Conservation (phyloP, 1,140 invertebrate genomes). For the Gryon sp. region DNA sequence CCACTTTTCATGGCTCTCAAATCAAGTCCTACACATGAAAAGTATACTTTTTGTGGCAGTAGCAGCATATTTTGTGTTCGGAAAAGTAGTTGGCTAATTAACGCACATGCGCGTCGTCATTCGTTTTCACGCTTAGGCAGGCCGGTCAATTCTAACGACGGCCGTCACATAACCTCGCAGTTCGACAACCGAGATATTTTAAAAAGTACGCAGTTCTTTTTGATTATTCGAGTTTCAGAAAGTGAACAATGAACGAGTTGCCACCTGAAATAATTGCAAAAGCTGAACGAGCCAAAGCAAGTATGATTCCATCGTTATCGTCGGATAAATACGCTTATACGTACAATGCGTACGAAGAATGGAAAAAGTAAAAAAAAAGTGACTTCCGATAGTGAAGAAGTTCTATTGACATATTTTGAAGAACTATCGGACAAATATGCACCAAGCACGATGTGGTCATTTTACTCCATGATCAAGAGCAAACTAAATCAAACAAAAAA, state of each 20-base stretch:
- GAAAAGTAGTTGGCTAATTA: conserved; percentile 1
- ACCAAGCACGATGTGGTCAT: conserved; percentile 23
- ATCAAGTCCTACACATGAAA: too few relatives aligned
- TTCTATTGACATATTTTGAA: conserved; percentile 29
- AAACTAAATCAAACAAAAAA: conserved; percentile 6
- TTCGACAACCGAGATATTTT: too few relatives aligned
- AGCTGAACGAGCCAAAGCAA: conserved; percentile 11
- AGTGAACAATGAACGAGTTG: neutral
- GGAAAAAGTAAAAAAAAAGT: conserved; percentile 1
- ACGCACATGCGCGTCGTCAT: conserved; percentile 4
- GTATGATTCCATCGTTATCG: conserved; percentile 12
- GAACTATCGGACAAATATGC: conserved; percentile 8
- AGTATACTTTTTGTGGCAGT: conserved; percentile 5
- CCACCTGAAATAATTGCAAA: conserved; percentile 7
- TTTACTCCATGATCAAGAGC: conserved; percentile 13
- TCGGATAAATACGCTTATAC: conserved; percentile 13
- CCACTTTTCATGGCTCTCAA: conserved; percentile 16
- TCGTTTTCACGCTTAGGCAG: too few relatives aligned
- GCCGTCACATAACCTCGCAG: too few relatives aligned
- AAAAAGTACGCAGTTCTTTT: too few relatives aligned
- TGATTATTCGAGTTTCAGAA: too few relatives aligned
- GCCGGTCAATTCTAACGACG: too few relatives aligned
- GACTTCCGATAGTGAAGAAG: conserved; percentile 7
- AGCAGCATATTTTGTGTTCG: neutral
- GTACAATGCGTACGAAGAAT: conserved; percentile 4